Base-by-base conservation (phyloP, 2,113 vertebrate species). In the Rynchops niger region DNA sequence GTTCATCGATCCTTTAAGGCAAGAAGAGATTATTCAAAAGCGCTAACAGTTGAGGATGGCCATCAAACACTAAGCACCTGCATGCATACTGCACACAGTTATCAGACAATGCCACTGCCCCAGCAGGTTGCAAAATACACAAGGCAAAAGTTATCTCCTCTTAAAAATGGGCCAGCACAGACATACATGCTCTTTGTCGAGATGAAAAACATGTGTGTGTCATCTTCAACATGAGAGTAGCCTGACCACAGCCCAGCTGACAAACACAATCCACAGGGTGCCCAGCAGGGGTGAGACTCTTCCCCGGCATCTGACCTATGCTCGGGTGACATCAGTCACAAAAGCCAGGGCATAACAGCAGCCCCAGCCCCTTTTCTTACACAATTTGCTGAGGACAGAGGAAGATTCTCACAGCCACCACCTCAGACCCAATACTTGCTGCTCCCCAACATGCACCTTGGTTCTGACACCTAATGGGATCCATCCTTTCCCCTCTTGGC, bases 61-160 rank as follows among this genome's bases (percentile, higher is more conserved):
- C 52, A 67, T 62, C 65, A 56, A 85, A 90, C 43, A 45, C 38
- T 50, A 45, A 78, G 69, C 20, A 76, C 72, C 30, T 42, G 55
- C 49, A n/a, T 1, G 29, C n/a, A 40, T 26, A 4, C 29, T 34
- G 58, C 47, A 32, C n/a, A 27, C 0, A 0, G n/a, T 12, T 29
- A 38, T 23, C 52, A 86, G 62, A 34, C 49, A 84, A 20, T 6
- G 3, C 21, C 82, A 58, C 15, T 36, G 59, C 26, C 50, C 40
- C 40, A 79, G 69, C 50, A n/a, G 59, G 50, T 50, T 67, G 82
- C 26, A 79, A 87, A 82, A 69, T 3, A 43, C 40, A 22, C 19
- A 45, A 10, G 25, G 12, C 21, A 78, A 21, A 76, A 79, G n/a
- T 38, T 13, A 26, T 6, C 11, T 70, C 18, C 27, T 82, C n/a